These are phyloP conservation scores for Suillia variegata DNA, from an alignment of 2,888 invertebrate genomes.

Conservation along the genomic window DNA sequence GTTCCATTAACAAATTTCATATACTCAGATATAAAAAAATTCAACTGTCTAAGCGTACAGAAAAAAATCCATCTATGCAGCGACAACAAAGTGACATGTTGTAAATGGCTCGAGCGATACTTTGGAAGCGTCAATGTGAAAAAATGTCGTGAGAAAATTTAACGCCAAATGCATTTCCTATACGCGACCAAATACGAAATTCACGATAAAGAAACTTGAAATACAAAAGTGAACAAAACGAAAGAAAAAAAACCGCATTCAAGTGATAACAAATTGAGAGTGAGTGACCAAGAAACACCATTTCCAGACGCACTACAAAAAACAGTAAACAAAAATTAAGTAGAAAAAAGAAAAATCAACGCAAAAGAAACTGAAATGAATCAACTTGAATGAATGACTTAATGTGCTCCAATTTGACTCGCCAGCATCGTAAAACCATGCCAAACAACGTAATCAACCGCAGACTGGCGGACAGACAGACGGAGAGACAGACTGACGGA, in stretches of 20 bases:
- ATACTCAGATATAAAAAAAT: too few species aligned
- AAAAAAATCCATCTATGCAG: too few species aligned
- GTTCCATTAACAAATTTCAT: too few species aligned
- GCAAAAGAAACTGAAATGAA: slow-evolving; percentile 20
- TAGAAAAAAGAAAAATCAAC: slow-evolving; percentile 15
- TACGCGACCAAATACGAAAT: slow-evolving; percentile 11
- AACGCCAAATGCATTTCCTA: slow-evolving; percentile 18
- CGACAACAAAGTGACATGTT: too few species aligned
- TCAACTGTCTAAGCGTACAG: too few species aligned
- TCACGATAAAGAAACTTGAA: too few species aligned
- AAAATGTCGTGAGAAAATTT: slow-evolving; percentile 50
- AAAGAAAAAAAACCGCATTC: slow-evolving; percentile 22
- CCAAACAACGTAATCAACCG: slow-evolving; percentile 11
- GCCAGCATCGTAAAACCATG: neutral
- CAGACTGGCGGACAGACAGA: slow-evolving; percentile 7
- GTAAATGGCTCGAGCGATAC: too few species aligned
- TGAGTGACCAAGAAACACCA: slow-evolving; percentile 37
- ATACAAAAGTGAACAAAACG: slow-evolving; percentile 6
- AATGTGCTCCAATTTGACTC: slow-evolving; percentile 29
- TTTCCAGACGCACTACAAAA: slow-evolving; percentile 30
- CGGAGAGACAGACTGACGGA: too few species aligned
- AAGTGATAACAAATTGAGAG: slow-evolving; percentile 30
- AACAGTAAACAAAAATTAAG: slow-evolving; percentile 10
- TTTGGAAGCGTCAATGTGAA: too few species aligned
- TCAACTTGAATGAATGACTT: slow-evolving; percentile 30